Percentiles rank a stretch among this genome's conserved stretches.
Evolutionary conservation across 2,888 invertebrate genomes (phyloP).

Genomic region (Eurytoma adleriae): DNA sequence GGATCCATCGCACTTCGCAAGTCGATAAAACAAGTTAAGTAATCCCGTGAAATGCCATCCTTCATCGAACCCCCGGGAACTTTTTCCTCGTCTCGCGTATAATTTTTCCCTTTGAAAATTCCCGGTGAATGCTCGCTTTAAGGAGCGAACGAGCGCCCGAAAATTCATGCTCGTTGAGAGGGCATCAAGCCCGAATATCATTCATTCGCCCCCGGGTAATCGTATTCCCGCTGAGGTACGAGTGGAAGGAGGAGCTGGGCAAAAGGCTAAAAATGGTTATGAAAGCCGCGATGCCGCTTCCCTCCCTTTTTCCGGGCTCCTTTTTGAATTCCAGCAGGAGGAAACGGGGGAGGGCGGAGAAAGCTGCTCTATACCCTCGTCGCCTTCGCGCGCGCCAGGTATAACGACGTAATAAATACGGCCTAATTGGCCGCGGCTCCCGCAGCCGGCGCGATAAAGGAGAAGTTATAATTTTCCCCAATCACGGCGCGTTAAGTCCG

Average conservation of each 20-base stretch:
- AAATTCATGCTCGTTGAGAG: conserved; percentile 33
- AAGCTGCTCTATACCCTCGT: neutral
- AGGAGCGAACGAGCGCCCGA: conserved; percentile 11
- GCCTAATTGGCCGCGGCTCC: conserved; percentile 26
- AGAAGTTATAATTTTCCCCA: conserved; percentile 30
- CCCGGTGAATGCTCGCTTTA: neutral
- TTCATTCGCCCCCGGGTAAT: conserved; percentile 34
- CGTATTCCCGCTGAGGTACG: conserved; percentile 12
- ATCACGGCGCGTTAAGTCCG: conserved; percentile 29
- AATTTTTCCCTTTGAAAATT: conserved; percentile 40
- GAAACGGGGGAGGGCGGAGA: neutral
- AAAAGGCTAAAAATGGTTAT: conserved; percentile 7
- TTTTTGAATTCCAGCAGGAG: conserved; percentile 25
- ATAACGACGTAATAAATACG: conserved; percentile 48
- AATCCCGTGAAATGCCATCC: conserved; percentile 22
- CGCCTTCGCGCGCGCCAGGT: neutral
- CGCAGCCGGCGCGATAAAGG: neutral
- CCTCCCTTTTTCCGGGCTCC: neutral
- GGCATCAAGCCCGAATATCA: conserved; percentile 38
- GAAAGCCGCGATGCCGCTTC: conserved; percentile 4
- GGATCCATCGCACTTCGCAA: conserved; percentile 37
- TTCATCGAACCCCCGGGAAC: conserved; percentile 31
- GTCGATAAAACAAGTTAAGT: conserved; percentile 26
- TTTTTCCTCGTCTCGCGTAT: conserved; percentile 12
- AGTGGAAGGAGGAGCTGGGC: neutral